phyloP scores from a whole-genome alignment of 2,888 invertebrate genomes.

The Adelognathus sp. region DNA sequence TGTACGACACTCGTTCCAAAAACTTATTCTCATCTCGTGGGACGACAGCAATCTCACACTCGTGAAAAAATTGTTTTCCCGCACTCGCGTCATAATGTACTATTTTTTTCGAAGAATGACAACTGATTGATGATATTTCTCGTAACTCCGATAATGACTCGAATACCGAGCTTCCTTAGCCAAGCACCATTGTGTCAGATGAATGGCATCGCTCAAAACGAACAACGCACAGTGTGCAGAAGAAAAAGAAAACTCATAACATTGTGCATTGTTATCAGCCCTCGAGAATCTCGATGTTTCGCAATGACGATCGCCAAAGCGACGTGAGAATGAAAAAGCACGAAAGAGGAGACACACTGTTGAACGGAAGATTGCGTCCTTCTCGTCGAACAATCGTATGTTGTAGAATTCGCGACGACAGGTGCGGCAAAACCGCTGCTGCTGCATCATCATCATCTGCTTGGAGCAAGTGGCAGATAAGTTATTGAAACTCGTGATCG shows the following conservation, averaged over 20 bases:
- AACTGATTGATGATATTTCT: background rate
- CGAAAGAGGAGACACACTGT: conserved; percentile 7
- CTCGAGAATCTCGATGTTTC: conserved; percentile 37
- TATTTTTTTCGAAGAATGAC: background rate
- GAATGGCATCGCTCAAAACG: background rate
- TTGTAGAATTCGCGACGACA: conserved; percentile 51
- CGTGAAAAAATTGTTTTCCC: too few relatives aligned
- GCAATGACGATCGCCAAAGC: conserved; percentile 23
- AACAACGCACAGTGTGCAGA: conserved; percentile 11
- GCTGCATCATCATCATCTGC: conserved; percentile 12
- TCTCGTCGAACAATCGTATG: conserved; percentile 36
- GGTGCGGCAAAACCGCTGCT: conserved; percentile 34
- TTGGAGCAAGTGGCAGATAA: conserved; percentile 13
- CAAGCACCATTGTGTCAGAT: conserved; percentile 14
- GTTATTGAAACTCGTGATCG: conserved; percentile 57
- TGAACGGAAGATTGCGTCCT: conserved; percentile 16
- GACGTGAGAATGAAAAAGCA: conserved; percentile 7
- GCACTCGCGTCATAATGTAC: too few relatives aligned
- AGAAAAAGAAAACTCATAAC: conserved; percentile 27
- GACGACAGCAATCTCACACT: too few relatives aligned
- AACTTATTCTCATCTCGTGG: too few relatives aligned
- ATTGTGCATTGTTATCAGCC: conserved; percentile 45
- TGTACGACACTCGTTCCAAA: too few relatives aligned
- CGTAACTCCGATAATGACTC: background rate
- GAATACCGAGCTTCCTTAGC: background rate